Evolutionary conservation across 2,113 vertebrate genomes (phyloP), one percentile per base, ranked within the genome.

Genomic region (Amphiprion ocellaris): DNA sequence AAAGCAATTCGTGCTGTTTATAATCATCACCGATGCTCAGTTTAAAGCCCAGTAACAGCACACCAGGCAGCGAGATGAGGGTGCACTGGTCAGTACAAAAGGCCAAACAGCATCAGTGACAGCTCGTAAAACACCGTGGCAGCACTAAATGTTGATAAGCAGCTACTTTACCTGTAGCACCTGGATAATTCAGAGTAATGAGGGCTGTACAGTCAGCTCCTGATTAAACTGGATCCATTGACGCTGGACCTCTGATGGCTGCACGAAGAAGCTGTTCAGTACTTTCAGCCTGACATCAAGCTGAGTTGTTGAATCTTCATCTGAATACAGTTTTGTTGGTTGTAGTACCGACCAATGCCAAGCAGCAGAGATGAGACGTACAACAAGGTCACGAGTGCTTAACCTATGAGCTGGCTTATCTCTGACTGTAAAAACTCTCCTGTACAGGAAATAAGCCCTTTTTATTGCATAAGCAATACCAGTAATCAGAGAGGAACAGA

Each of bases 141-240:
- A 37, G 59, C 80, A 68, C 21, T 83, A 63, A 83, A 69, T 47
- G 28, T 14, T 72, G 84, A 92, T 87, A 83, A 87, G 80, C 47
- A 44, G 74, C 66, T 65, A 74, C 66, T 77, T 84, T 16, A 49
- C 53, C 58, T 69, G 60, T 47, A 62, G 58, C 47, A 39, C 41
- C 63, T 2, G 33, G 33, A 61, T 71, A 59, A 67, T 37, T 66
- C 11, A 53, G 21, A 23, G 33, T 2, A 14, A 84, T 44, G 0
- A 11, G 66, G 21, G 69, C 66, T 56, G 53, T 84, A 82, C 86
- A 88, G n/a, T 19, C 49, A 24, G 56, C 44, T 79, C 55, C 77
- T 71, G 64, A 37, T 86, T 26, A 14, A 67, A 52, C 53, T 19
- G 33, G 33, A 37, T 37, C 33, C 9, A 7, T 37, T 37, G 33